Base-by-base conservation (phyloP, 2,888 invertebrate genomes). In the Cryptus viduatorius region DNA sequence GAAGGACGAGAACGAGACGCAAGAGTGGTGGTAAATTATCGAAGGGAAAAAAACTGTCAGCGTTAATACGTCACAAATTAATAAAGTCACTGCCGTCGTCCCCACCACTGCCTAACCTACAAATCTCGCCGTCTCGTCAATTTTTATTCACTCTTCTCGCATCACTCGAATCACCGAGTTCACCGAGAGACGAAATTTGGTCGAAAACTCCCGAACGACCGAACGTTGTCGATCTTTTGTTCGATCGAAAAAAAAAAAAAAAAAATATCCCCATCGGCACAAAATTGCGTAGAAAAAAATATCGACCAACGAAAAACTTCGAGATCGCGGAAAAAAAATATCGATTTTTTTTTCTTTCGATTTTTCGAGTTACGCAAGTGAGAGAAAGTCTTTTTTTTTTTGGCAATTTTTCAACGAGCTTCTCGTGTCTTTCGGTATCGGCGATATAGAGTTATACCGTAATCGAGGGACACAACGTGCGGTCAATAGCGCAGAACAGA, bases 401-500 rank as follows among this genome's bases (percentile, higher is more conserved):
- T 48, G 46, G 10, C 37, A 37, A 10, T 48, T 14, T 48, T 14
- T 56, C 24, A 24, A 24, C 19, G 12, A 19, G 56, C 16, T 1
- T 16, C 19, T 2, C 56, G 56, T 10, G 10, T 56, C 24, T 56
- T 56, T 24, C 56, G 29, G 14, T 14, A 61, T 31, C 29, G n/a
- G n/a, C 31, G 24, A 61, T 61, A 14, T 24, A 29, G 29, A 31
- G 24, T 29, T 14, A 31, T 7, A 61, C 7, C 46, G 61, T 50
- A 48, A 65, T 53, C 65, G 65, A 24, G 50, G 24, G 37, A 37
- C 4, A 8, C 37, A 42, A 46, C 50, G 7, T 16, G 31, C 31
- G 59, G 59, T 29, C 24, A 65, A 72, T 4, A 71, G 64, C 42
- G 64, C 24, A 37, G 37, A 37, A 37, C 37, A 37, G 5, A 37